Evolutionary conservation across 2,888 invertebrate species (phyloP).

Genomic region (Agapostemon virescens): DNA sequence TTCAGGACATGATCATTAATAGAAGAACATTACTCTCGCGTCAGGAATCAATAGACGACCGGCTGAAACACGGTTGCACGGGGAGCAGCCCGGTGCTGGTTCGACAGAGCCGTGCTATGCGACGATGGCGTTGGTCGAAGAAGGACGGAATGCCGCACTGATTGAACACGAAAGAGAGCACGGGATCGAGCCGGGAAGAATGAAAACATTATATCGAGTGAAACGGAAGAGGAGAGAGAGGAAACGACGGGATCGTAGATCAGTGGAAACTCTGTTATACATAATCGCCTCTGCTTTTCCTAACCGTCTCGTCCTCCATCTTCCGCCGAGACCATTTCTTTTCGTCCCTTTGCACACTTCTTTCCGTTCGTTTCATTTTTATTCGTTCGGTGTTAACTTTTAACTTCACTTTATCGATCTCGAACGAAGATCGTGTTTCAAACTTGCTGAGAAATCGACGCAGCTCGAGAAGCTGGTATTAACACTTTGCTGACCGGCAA

Average conservation of each 20-base stretch:
- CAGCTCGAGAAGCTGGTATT: neutral
- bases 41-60: constrained; percentile 77
- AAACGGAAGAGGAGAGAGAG: constrained; percentile 7
- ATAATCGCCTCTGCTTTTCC: neutral
- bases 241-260: constrained; percentile 4
- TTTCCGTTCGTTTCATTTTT: too few species aligned
- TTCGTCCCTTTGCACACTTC: too few species aligned
- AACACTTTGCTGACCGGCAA: too few species aligned
- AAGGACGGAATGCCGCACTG: constrained; percentile 3
- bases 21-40: constrained; percentile 78
- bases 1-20: constrained; percentile 78
- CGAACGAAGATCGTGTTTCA: neutral
- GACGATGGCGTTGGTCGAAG: constrained; percentile 13
- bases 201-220: constrained; percentile 5
- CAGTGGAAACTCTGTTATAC: constrained; percentile 26
- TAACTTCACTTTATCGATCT: neutral
- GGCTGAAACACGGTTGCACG: constrained; percentile 58
- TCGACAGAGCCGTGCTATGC: constrained; percentile 35
- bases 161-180: constrained; percentile 41
- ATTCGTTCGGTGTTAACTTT: too few species aligned
- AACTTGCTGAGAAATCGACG: neutral
- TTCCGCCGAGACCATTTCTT: neutral
- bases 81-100: constrained; percentile 29
- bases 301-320: neutral
- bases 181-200: constrained; percentile 25